These are phyloP conservation scores for Diaprepes abbreviatus DNA, from an alignment of 2,888 invertebrate genomes.

Conservation along the genomic window DNA sequence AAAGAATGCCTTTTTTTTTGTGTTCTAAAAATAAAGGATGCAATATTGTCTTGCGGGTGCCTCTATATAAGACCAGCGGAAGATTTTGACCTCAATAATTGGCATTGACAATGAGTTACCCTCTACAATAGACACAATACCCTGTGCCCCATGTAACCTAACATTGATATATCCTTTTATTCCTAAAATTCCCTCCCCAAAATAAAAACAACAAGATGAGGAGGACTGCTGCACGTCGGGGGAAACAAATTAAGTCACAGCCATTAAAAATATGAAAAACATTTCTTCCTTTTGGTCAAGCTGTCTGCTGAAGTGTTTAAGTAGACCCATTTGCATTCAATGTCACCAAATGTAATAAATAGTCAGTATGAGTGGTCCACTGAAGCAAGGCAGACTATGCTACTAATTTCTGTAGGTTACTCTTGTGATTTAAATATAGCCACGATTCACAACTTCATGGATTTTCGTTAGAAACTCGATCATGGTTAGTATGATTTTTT, in stretches of 20 bases:
- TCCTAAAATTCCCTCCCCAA: neutral
- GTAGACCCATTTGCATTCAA: slow-evolving; percentile 51
- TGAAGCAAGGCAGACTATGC: slow-evolving; percentile 63
- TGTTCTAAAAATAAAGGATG: slow-evolving; percentile 61
- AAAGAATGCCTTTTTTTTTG: slow-evolving; percentile 62
- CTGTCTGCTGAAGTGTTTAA: slow-evolving; percentile 56
- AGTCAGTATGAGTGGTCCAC: slow-evolving; percentile 59
- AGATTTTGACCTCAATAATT: slow-evolving; percentile 60
- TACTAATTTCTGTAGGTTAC: slow-evolving; percentile 58
- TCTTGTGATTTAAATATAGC: slow-evolving; percentile 54
- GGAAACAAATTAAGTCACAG: slow-evolving; percentile 18
- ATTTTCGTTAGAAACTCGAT: slow-evolving; percentile 61
- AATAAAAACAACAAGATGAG: slow-evolving; percentile 18
- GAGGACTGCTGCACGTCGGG: slow-evolving; percentile 16
- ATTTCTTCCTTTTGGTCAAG: slow-evolving; percentile 61
- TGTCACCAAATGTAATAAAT: slow-evolving; percentile 20
- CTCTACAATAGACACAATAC: slow-evolving; percentile 11
- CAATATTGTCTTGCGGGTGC: slow-evolving; percentile 67
- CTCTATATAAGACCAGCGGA: slow-evolving; percentile 66
- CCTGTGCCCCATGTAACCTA: neutral
- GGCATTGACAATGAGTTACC: slow-evolving; percentile 36
- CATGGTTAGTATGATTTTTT: slow-evolving; percentile 59
- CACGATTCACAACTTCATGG: slow-evolving; percentile 58
- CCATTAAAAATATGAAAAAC: slow-evolving; percentile 9
- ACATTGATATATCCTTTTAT: neutral